Evolutionary conservation across 30 jellyfish, hydroid and myxozoan species (phyloP), one percentile per base, ranked within the genome.

Genomic region (Pelagia noctiluca): DNA sequence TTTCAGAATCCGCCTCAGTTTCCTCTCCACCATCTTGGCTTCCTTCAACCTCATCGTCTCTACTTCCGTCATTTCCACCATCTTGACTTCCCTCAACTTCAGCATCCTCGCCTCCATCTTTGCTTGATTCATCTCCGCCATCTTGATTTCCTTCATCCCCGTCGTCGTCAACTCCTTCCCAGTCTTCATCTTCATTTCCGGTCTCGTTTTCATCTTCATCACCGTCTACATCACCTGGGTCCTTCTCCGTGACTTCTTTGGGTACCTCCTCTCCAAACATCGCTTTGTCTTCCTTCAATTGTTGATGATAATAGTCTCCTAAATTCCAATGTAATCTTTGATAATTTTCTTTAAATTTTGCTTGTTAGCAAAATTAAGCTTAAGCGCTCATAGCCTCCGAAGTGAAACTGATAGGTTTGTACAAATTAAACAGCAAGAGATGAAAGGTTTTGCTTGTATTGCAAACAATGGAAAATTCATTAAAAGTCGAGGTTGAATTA

Each of bases 251-350:
- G 75, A 11, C 33, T 63, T 2, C 46, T 50, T 25, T 26, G 50
- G 10, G 49, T 16, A 4, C 24, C 28, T 35, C 35, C n/a, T 70
- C 83, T 19, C 83, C 85, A 48, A 73, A 73, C 85, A 36, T 50
- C 24, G 74, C 85, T 33, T 73, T 73, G 46, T 73, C 85, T 13
- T 73, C 54, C 50, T 50, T 25, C 49, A 73, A 57, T 33, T 73
- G 71, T 13, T 73, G 48, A 1, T 10, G 26, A 26, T 35, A 71
- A 46, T 71, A 71, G 37, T 31, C 23, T 5, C 83, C 83, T 71
- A 42, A 0, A 35, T 4, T n/a, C n/a, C n/a, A n/a, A n/a, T n/a
- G n/a, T n/a, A n/a, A n/a, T n/a, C n/a, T n/a, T n/a, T n/a, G n/a
- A n/a, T n/a, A n/a, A n/a, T n/a, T n/a, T n/a, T n/a, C n/a, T n/a